phyloP scores from a whole-genome alignment of 2,888 invertebrate genomes.

The Nephrotoma flavescens region DNA sequence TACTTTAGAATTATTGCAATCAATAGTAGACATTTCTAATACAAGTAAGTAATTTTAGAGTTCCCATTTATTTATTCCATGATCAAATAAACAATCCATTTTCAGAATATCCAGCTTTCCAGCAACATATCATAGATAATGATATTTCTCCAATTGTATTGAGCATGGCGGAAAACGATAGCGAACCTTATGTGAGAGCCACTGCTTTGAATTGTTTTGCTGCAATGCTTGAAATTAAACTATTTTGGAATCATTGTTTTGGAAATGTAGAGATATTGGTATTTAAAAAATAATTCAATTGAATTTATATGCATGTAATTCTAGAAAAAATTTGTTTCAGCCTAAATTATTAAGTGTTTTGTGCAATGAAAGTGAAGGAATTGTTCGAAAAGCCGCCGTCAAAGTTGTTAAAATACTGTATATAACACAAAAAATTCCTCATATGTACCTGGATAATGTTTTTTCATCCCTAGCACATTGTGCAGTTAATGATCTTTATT shows the following conservation, averaged over 20 bases:
- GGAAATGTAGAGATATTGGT: constrained; percentile 47
- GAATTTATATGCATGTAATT: not conserved
- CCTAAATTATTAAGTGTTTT: constrained; percentile 38
- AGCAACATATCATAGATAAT: constrained; percentile 49
- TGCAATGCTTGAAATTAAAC: constrained; percentile 46
- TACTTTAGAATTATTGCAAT: constrained; percentile 54
- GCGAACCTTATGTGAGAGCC: constrained; percentile 59
- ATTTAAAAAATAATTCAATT: constrained; percentile 16
- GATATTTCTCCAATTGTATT: constrained; percentile 48
- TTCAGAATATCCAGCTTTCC: constrained; percentile 64
- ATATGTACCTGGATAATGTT: constrained; percentile 37
- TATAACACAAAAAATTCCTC: constrained; percentile 44
- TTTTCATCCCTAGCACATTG: constrained; percentile 50
- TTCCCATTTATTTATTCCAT: not conserved
- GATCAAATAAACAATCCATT: not conserved
- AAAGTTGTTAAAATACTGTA: constrained; percentile 49
- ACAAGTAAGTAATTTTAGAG: constrained; percentile 40
- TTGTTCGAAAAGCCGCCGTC: constrained; percentile 61
- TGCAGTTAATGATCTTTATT: constrained; percentile 57
- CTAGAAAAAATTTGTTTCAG: constrained; percentile 22
- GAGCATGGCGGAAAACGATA: constrained; percentile 49
- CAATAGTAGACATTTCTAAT: constrained; percentile 52
- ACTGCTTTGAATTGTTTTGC: constrained; percentile 58
- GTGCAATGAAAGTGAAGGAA: constrained; percentile 55
- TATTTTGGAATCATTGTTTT: constrained; percentile 49